Conservation (phyloP, 2,888 invertebrate species). For the Leptopilina drosophilae region DNA sequence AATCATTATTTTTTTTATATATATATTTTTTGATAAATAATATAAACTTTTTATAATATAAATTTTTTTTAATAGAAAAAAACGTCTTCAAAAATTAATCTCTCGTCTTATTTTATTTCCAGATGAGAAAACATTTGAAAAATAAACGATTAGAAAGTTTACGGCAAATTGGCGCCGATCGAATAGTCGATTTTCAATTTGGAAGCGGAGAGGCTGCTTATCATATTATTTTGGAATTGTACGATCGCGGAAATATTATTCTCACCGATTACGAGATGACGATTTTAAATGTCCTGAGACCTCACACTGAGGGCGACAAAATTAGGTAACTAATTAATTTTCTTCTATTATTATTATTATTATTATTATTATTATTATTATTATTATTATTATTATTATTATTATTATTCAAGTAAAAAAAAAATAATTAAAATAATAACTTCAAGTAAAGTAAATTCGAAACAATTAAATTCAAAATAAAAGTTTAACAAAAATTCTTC, state of each 20-base stretch:
- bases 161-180: constrained; percentile 92
- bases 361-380: no score
- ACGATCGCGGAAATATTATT: constrained; percentile 96
- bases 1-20: no score
- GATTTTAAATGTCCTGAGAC: constrained; percentile 94
- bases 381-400: no score
- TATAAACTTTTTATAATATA: constrained; percentile 21
- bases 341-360: no score
- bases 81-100: background rate
- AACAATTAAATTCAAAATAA: no score
- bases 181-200: constrained; percentile 97
- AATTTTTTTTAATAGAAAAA: background rate
- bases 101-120: constrained; percentile 63
- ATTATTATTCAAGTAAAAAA: no score
- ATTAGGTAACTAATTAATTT: constrained; percentile 79
- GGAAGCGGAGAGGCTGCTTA: constrained; percentile 95
- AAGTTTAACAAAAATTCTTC: background rate
- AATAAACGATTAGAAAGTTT: constrained; percentile 95
- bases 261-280: constrained; percentile 93
- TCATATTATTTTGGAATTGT: constrained; percentile 96
- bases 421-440: background rate
- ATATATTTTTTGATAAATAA: no score
- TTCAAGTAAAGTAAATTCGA: no score
- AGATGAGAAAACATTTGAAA: constrained; percentile 97
- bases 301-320: constrained; percentile 94